Evolutionary conservation across 2,797 vertebrate genomes (phyloP).

Genomic region (Scolopax bukidnonensis): DNA sequence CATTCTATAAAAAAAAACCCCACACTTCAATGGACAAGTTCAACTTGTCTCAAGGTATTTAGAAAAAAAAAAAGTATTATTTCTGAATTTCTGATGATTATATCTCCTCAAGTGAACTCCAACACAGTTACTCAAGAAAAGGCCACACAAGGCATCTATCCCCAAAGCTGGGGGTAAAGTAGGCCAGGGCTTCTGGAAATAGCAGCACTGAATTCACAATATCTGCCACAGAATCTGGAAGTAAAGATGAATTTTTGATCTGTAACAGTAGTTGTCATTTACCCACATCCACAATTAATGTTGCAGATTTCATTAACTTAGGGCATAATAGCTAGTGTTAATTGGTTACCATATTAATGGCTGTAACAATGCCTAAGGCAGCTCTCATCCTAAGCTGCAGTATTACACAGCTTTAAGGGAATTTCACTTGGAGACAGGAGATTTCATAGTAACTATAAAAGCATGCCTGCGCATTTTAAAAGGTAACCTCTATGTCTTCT

Average conservation of each 20-base stretch:
- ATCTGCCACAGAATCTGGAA: constrained; percentile 3
- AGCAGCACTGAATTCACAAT: neutral
- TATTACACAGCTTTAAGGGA: neutral
- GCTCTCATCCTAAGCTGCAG: neutral
- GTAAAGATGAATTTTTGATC: neutral
- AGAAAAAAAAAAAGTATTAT: neutral
- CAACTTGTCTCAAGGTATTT: neutral
- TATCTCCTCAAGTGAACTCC: constrained; percentile 25
- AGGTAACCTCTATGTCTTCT: neutral
- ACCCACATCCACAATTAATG: neutral
- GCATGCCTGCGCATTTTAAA: neutral
- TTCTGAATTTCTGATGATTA: neutral
- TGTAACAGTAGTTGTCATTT: neutral
- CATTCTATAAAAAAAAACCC: neutral
- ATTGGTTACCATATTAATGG: neutral
- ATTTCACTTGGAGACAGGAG: neutral
- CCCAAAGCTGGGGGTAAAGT: constrained; percentile 28
- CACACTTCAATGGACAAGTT: neutral
- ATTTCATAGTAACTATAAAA: neutral
- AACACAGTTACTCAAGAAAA: constrained; percentile 39
- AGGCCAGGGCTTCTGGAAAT: constrained; percentile 49
- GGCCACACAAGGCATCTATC: neutral
- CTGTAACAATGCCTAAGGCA: neutral
- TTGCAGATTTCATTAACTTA: neutral
- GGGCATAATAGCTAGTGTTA: neutral